Conservation (phyloP, 2,888 invertebrate species). For the Hemaris fuciformis region DNA sequence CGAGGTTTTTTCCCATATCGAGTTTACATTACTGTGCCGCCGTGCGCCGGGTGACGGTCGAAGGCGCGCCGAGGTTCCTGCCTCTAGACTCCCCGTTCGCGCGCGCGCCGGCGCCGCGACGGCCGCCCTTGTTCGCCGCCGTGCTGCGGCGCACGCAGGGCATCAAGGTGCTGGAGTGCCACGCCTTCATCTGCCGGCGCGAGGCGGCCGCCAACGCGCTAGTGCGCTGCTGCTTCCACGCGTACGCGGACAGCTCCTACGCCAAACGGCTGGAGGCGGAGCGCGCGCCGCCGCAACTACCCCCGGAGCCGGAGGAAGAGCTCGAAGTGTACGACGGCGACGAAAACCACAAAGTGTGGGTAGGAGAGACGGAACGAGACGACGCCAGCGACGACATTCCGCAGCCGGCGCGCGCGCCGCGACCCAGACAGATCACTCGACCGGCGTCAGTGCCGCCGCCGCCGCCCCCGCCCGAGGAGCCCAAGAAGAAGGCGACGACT, state of each 20-base stretch:
- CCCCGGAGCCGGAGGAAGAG: constrained; percentile 84
- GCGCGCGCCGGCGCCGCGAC: constrained; percentile 93
- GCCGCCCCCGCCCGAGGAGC: constrained; percentile 86
- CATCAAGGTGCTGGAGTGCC: constrained; percentile 98
- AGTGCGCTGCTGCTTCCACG: constrained; percentile 98
- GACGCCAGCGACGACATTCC: constrained; percentile 86
- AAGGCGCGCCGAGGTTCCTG: constrained; percentile 91
- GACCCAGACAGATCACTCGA: constrained; percentile 90
- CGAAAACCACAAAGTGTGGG: constrained; percentile 97
- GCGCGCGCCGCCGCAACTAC: constrained; percentile 65
- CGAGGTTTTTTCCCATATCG: constrained; percentile 97
- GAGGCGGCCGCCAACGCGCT: constrained; percentile 98
- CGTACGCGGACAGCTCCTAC: constrained; percentile 97
- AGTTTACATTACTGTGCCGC: constrained; percentile 98
- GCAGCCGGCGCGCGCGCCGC: constrained; percentile 83
- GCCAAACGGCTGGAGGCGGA: constrained; percentile 90
- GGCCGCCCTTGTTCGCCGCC: constrained; percentile 98
- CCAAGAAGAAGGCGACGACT: constrained; percentile 80
- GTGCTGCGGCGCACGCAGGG: constrained; percentile 97
- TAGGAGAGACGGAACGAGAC: constrained; percentile 89
- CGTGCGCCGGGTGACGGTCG: constrained; percentile 91
- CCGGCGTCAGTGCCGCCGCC: constrained; percentile 93
- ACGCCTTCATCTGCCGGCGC: constrained; percentile 98
- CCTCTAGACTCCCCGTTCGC: constrained; percentile 98
- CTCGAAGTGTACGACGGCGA: constrained; percentile 93